Base-by-base conservation (phyloP, 2,888 invertebrate species). In the Parapristionchus giblindavisi region DNA sequence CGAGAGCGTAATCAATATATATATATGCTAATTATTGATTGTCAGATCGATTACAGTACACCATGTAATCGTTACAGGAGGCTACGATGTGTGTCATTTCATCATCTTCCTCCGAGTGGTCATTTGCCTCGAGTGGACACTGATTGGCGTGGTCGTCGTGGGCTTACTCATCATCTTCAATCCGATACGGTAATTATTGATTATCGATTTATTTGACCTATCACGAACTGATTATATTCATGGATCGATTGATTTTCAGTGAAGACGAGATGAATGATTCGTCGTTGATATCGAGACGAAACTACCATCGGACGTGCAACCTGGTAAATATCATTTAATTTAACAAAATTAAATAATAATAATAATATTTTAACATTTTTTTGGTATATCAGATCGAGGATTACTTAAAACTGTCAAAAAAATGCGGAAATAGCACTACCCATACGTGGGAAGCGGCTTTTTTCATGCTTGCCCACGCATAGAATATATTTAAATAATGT, bases 81-180 rank as follows among this genome's bases (percentile, higher is more conserved):
- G 70, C 27, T 58, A 56, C 61, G 52, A 68, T 40, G 32, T 70
- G 32, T 75, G 75, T 32, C 21, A 70, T 56, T 61, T 60, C 52
- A 58, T 58, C 34, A 61, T 14, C 32, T 51, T 51, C 29, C n/a
- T 58, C 24, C 76, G 83, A 56, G 71, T 85, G 6, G 84, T 86
- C 8, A 81, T 87, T 8, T 52, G 82, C 27, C 79, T 87, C 6
- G 86, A 87, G 75, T 85, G 85, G 84, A 36, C 85, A 1, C 73
- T 87, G 40, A 83, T 87, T 34, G 11, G 80, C 43, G 76, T 79
- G n/a, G 84, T 86, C 1, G 38, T 84, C 14, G 32, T 85, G 58
- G 87, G 87, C 3, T 29, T 74, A 0, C 27, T 74, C 32, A 54
- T 81, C 32, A 80, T 85, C 8, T 84, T 84, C 78, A 84, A 81